Evolutionary conservation across 2,888 invertebrate genomes (phyloP).

Genomic region (Lumbricus terrestris): DNA sequence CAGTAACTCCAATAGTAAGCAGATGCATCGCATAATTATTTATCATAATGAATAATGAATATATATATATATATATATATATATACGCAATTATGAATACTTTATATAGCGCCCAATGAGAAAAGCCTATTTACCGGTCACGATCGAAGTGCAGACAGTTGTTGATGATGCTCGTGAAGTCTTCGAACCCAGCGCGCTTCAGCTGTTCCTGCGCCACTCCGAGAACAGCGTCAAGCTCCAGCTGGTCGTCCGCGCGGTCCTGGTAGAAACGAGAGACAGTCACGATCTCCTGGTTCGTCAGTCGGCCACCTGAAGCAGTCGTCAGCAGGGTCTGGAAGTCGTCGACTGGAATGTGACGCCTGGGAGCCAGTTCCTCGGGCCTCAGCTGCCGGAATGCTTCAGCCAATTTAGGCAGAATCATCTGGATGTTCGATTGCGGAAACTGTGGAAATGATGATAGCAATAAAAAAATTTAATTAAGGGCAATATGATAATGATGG

Average conservation of each 20-base stretch:
- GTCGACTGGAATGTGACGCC: slow-evolving; percentile 38
- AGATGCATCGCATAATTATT: too few species aligned
- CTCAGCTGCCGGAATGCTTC: slow-evolving; percentile 42
- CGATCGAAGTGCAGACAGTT: slow-evolving; percentile 50
- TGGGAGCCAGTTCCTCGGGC: slow-evolving; percentile 38
- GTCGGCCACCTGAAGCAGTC: slow-evolving; percentile 40
- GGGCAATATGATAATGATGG: too few species aligned
- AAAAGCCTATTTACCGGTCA: slow-evolving; percentile 45
- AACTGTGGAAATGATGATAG: slow-evolving; percentile 43
- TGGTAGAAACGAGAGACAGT: slow-evolving; percentile 45
- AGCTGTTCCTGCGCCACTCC: slow-evolving; percentile 55
- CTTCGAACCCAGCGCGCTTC: slow-evolving; percentile 55
- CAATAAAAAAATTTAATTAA: not conserved
- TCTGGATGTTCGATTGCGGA: slow-evolving; percentile 46
- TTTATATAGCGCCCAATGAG: not conserved
- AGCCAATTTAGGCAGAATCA: slow-evolving; percentile 45
- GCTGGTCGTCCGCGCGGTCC: slow-evolving; percentile 41
- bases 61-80: too few species aligned
- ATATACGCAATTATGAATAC: too few species aligned
- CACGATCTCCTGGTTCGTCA: slow-evolving; percentile 54
- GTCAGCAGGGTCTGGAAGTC: slow-evolving; percentile 46
- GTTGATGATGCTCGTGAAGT: slow-evolving; percentile 49
- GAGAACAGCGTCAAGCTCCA: slow-evolving; percentile 46
- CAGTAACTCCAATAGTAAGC: not conserved
- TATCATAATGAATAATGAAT: too few species aligned